Evolutionary conservation across 2,113 vertebrate species (phyloP), one percentile per base, ranked within the genome.

Genomic region (Hypanus sabinus): DNA sequence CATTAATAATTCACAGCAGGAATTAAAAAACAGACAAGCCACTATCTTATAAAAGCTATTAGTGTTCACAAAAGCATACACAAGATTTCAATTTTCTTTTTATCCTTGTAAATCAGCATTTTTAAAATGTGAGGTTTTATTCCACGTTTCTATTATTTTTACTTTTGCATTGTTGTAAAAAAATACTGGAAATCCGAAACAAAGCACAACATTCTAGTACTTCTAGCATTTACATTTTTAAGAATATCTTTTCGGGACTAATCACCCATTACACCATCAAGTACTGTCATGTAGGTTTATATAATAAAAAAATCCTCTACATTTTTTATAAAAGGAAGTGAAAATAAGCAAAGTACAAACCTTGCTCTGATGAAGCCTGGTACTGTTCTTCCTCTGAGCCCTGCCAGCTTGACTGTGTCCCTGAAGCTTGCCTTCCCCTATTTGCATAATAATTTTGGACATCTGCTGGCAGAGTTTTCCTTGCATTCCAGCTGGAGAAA

Each of bases 401-500:
- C 96, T 95, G 97, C 99, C 99, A 99, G 94, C 95, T 96, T 76
- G 96, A 96, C 94, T 97, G 97, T 0, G 97, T 94, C n/a, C 97
- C 97, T 27, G 96, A 94, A 30, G 97, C 95, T 68, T 94, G 97
- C 85, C 98, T 96, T 87, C 98, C 99, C 93, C 98, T 98, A 95
- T 98, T 98, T 0, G 98, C 99, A 93, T 99, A 99, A 94, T 99
- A 99, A 95, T 98, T 99, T 95, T 99, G 99, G 27, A 99, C 99
- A 94, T 99, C 99, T 22, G 98, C 98, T 30, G 99, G 99, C 0
- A 99, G 97, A 12, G 98, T 99, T 95, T 97, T 98, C 94, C 99
- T 97, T 38, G 99, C 98, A 12, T 98, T 98, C 98, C 98, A 99
- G 94, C 98, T 99, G 85, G 99, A 99, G 0, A 98, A 98, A 5